Conservation (phyloP, 2,113 vertebrate species). For the Hydrochoerus hydrochaeris region DNA sequence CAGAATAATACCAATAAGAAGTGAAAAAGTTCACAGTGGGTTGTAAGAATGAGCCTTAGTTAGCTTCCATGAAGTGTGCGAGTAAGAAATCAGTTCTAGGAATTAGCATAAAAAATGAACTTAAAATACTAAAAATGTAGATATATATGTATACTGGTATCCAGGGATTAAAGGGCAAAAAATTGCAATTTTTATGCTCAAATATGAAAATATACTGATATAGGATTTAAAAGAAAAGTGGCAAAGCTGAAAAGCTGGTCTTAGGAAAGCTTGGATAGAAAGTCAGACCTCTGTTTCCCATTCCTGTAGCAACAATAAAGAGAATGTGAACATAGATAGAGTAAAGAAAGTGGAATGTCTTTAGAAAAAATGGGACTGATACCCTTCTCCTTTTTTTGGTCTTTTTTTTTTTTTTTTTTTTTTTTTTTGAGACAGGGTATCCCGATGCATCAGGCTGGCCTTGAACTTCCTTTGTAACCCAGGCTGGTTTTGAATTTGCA, state of each 20-base stretch:
- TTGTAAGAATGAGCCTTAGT: background rate
- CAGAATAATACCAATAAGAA: background rate
- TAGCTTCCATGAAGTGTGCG: background rate
- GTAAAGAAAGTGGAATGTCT: fast-evolving
- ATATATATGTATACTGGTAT: background rate
- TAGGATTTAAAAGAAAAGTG: background rate
- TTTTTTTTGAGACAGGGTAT: too few relatives aligned
- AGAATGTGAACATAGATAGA: background rate
- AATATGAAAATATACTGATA: background rate
- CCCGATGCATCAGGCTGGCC: too few relatives aligned
- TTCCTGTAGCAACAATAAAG: background rate
- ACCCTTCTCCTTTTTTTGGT: background rate
- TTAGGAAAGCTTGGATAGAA: background rate
- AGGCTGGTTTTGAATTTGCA: too few relatives aligned
- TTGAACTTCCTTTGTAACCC: too few relatives aligned
- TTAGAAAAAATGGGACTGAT: background rate
- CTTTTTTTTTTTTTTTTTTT: background rate
- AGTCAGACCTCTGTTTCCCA: background rate
- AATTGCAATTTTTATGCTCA: background rate
- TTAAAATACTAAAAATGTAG: background rate
- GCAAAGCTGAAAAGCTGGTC: background rate
- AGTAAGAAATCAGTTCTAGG: background rate
- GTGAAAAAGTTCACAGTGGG: background rate
- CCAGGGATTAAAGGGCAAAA: background rate
- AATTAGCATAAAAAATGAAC: background rate